Conservation (phyloP, 2,888 invertebrate genomes). For the Oscheius sp. region DNA sequence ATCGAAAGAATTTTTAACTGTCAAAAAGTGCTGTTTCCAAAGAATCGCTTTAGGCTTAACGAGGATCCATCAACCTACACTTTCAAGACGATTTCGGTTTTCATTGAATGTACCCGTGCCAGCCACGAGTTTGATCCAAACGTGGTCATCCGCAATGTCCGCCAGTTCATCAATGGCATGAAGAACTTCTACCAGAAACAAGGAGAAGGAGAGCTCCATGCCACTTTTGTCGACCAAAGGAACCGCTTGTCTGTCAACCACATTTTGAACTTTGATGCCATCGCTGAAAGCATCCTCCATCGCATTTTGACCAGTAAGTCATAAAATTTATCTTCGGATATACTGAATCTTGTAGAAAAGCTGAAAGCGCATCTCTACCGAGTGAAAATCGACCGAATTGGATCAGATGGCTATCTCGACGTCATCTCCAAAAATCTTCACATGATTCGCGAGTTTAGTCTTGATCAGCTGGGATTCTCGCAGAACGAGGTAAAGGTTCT, state of each 20-base stretch:
- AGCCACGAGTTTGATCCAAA: conserved; percentile 68
- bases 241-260: conserved; percentile 87
- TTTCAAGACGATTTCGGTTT: conserved; percentile 33
- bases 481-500: conserved; percentile 46
- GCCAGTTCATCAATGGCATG: conserved; percentile 92
- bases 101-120: conserved; percentile 69
- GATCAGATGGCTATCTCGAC: conserved; percentile 75
- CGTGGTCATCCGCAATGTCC: conserved; percentile 67
- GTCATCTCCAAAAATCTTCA: conserved; percentile 75
- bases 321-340: too few relatives aligned
- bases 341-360: conserved; percentile 47
- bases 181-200: conserved; percentile 96
- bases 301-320: conserved; percentile 82
- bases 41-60: background rate
- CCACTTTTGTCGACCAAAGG: conserved; percentile 88
- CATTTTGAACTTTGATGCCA: conserved; percentile 93
- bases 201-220: conserved; percentile 89
- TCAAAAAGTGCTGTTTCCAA: too few relatives aligned
- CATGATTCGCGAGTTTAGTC: conserved; percentile 75
- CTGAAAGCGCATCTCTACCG: conserved; percentile 75
- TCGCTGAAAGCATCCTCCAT: conserved; percentile 93
- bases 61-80: conserved; percentile 11
- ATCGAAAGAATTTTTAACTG: background rate
- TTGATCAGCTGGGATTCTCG: conserved; percentile 76
- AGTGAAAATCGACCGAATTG: conserved; percentile 65